Conservation (phyloP, 1,140 invertebrate species). For the Saccostrea glomerata region DNA sequence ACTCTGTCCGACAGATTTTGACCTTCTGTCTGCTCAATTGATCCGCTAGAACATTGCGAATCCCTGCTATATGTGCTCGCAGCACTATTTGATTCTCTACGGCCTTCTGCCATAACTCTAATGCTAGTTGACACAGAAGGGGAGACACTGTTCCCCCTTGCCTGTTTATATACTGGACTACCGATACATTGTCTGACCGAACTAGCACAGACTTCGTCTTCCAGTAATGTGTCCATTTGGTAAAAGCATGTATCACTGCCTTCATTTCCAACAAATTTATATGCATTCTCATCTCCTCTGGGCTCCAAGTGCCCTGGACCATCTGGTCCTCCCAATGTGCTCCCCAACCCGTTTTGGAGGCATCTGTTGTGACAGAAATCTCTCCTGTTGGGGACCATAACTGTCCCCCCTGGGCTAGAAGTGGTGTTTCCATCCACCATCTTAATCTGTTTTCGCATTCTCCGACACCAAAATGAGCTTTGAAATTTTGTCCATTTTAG, state of each 20-base stretch:
- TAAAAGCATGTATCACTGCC: conserved; percentile 47
- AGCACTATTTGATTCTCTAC: conserved; percentile 7
- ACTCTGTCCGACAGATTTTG: conserved; percentile 26
- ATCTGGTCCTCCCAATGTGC: conserved; percentile 20
- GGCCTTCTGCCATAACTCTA: neutral
- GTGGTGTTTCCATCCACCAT: conserved; percentile 41
- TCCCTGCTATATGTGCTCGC: conserved; percentile 43
- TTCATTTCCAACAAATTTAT: conserved; percentile 53
- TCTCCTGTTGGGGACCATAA: neutral
- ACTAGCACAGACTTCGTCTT: neutral
- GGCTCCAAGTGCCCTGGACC: conserved; percentile 39
- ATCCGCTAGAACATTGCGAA: conserved; percentile 33
- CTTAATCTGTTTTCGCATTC: conserved; percentile 22
- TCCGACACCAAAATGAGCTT: conserved; percentile 18
- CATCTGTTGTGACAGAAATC: conserved; percentile 49
- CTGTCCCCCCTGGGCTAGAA: neutral
- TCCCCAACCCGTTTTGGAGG: conserved; percentile 39
- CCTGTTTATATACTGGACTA: conserved; percentile 47
- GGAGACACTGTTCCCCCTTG: conserved; percentile 48
- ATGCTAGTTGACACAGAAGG: conserved; percentile 11
- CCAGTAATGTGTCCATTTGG: neutral
- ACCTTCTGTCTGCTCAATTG: neutral
- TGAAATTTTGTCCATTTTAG: neutral
- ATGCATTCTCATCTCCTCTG: conserved; percentile 5
- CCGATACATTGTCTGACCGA: conserved; percentile 44